Percentiles rank a stretch among this genome's conserved stretches.
Conservation (phyloP, 2,113 vertebrate genomes). For the Coreoperca whiteheadi region DNA sequence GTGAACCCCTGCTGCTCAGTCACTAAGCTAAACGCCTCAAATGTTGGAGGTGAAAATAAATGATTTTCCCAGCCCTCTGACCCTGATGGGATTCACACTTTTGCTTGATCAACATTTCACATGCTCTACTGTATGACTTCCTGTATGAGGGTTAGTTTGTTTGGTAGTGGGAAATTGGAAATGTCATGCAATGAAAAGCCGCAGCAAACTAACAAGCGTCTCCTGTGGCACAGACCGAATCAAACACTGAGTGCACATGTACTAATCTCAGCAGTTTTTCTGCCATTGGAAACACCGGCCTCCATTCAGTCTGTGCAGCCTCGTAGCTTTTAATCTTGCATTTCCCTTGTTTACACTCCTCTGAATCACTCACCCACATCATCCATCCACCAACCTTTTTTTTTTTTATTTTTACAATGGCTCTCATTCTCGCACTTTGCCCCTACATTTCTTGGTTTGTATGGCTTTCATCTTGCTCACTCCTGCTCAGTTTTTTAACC, state of each 20-base stretch:
- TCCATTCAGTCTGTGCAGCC: constrained; percentile 53
- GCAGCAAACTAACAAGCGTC: constrained; percentile 16
- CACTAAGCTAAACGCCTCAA: constrained; percentile 16
- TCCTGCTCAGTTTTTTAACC: constrained; percentile 1
- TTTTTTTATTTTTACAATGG: constrained; percentile 26
- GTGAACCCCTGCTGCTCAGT: constrained; percentile 42
- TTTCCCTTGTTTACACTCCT: constrained; percentile 25
- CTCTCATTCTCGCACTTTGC: constrained; percentile 41
- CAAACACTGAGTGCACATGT: constrained; percentile 40
- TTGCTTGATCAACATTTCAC: constrained; percentile 58
- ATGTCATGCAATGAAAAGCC: constrained; percentile 28
- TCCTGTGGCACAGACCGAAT: constrained; percentile 46
- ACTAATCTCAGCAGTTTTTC: constrained; percentile 59
- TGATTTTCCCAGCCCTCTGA: constrained; percentile 17
- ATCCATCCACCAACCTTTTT: constrained; percentile 38
- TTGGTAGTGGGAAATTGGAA: constrained; percentile 56
- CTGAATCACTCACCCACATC: constrained; percentile 57
- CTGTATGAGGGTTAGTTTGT: constrained; percentile 29
- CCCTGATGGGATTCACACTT: constrained; percentile 38
- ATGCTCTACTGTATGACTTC: constrained; percentile 9
- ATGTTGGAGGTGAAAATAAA: constrained; percentile 19
- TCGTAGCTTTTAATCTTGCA: constrained; percentile 56
- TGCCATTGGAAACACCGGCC: constrained; percentile 53
- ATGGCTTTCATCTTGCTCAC: constrained; percentile 42
- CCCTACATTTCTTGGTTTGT: constrained; percentile 38